Base-by-base conservation (phyloP, 2,888 invertebrate genomes). In the Nomada fucata region DNA sequence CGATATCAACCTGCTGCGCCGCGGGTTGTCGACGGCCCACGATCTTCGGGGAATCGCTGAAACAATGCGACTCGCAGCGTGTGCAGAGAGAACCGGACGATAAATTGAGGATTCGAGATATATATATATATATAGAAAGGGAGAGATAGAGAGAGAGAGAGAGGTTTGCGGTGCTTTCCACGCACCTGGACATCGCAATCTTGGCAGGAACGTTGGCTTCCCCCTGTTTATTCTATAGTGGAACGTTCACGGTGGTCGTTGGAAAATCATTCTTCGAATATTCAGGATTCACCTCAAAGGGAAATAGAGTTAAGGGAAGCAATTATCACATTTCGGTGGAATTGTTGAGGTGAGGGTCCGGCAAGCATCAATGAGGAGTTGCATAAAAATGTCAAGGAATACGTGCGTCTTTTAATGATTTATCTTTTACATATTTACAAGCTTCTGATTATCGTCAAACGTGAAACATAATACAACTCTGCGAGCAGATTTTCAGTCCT, bases 1-100 rank as follows among this genome's bases (percentile, higher is more conserved):
- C 71, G 86, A 81, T 82, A 84, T 87, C 84, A 78, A 79, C 78
- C 78, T 81, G 76, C 61, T 50, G 71, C 70, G 59, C 23, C 57
- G 68, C 64, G 61, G 76, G 55, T 52, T 61, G 61, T 52, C 72
- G 50, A 64, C 75, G 53, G 52, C 61, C 70, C 71, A 70, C 65
- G 57, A 76, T 76, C 82, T 71, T 26, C 18, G 15, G 15, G 70
- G 75, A 71, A 74, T 82, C 76, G 57, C n/a, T 52, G 76, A 68
- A 63, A 82, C 82, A 82, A 76, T 82, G 76, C 70, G 75, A 61
- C 60, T 44, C 59, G 57, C 13, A 50, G 72, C 69, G 67, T 64
- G 65, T 57, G 36, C 36, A 47, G 4, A 55, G 42, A 26, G 13
- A 50, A 20, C 23, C 57, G 11, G 42, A 52, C 71, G 55, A 82